phyloP scores from a whole-genome alignment of 2,113 vertebrate species.

The Ptilorrhoa leucosticta region DNA sequence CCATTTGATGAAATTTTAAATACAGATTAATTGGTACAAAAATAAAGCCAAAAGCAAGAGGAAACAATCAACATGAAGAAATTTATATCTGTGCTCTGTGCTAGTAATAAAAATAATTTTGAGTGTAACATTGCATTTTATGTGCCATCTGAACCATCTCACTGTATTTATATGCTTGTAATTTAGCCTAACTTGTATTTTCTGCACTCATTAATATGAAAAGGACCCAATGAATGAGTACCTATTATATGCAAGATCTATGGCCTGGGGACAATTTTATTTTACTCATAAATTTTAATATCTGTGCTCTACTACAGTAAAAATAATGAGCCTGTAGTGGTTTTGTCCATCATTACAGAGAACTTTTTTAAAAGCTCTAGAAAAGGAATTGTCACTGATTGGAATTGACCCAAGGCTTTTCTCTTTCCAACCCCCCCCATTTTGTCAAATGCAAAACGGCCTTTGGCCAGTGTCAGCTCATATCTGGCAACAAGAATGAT shows the following conservation, averaged over 20 bases:
- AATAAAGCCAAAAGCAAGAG: background rate
- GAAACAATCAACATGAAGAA: background rate
- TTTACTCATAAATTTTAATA: conserved; percentile 56
- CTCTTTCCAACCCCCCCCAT: background rate
- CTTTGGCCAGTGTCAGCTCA: background rate
- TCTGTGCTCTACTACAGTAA: background rate
- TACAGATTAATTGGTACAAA: background rate
- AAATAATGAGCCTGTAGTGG: conserved; percentile 30
- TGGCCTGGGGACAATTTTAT: conserved; percentile 36
- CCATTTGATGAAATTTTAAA: background rate
- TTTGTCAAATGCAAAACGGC: background rate
- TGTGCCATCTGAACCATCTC: conserved; percentile 3
- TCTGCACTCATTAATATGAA: conserved; percentile 10
- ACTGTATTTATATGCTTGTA: conserved; percentile 6
- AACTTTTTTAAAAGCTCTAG: background rate
- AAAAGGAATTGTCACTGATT: background rate
- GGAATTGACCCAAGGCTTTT: background rate
- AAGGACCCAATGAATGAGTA: background rate
- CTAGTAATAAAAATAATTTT: background rate
- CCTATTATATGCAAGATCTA: background rate
- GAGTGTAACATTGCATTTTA: background rate
- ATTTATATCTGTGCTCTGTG: background rate
- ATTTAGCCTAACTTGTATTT: conserved; percentile 22
- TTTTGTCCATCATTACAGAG: background rate
- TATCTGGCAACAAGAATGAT: background rate